Percentiles rank a stretch among this genome's conserved stretches.
Conservation (phyloP, 2,113 vertebrate genomes). For the Phylloscopus trochiloides region DNA sequence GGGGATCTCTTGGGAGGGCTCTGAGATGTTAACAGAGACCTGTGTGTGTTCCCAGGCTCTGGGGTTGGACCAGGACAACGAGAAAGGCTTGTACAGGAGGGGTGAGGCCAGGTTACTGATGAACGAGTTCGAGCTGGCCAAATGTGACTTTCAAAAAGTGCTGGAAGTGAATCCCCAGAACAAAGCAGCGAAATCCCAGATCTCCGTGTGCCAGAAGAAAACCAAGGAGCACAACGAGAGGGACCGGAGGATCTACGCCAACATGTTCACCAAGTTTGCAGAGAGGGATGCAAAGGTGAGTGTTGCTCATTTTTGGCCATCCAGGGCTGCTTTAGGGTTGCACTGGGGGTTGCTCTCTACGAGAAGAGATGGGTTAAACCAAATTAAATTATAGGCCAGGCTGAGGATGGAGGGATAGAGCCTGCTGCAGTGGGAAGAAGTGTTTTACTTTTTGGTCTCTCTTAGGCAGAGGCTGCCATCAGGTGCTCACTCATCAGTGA, state of each 20-base stretch:
- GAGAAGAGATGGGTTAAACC: not conserved
- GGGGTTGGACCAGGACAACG: conserved; percentile 85
- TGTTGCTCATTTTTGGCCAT: not conserved
- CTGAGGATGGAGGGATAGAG: not conserved
- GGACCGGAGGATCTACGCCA: conserved; percentile 91
- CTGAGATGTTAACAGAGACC: not conserved
- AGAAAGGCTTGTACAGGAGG: conserved; percentile 91
- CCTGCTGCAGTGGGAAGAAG: not conserved
- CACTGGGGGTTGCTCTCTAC: fast-evolving
- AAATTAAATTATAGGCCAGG: not conserved
- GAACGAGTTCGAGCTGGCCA: conserved; percentile 89
- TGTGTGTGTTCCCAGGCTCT: conserved; percentile 78
- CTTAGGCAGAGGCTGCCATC: not conserved
- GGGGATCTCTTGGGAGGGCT: not conserved
- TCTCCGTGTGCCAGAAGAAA: conserved; percentile 86
- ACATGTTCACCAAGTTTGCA: conserved; percentile 97
- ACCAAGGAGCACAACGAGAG: conserved; percentile 90
- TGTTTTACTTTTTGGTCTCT: not conserved
- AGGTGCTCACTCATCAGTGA: not conserved
- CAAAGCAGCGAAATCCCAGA: conserved; percentile 85
- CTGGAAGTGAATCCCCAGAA: conserved; percentile 89
- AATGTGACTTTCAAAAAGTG: conserved; percentile 87
- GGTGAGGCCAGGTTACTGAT: conserved; percentile 86
- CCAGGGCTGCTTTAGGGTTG: not conserved
- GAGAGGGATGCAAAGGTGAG: conserved; percentile 90